phyloP scores from a whole-genome alignment of 2,888 invertebrate genomes.

The Pogonocherus hispidulus region DNA sequence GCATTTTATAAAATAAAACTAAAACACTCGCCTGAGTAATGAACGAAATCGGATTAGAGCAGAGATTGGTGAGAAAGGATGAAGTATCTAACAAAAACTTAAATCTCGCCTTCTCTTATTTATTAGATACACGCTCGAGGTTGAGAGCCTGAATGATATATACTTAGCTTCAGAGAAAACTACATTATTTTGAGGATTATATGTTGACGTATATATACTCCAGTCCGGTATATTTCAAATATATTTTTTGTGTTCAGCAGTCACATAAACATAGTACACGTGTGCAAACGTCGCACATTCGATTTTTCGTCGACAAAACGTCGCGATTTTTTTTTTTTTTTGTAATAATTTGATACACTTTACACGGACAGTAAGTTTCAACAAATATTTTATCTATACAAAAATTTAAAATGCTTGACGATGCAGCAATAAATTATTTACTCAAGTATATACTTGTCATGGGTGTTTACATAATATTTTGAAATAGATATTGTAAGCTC shows the following conservation, averaged over 20 bases:
- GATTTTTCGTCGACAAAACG: too few species aligned
- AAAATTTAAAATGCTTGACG: too few species aligned
- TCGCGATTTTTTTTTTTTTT: too few species aligned
- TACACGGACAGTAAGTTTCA: too few species aligned
- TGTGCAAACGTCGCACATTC: too few species aligned
- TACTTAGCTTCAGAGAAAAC: slow-evolving; percentile 38
- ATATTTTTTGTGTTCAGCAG: neutral
- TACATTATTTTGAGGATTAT: slow-evolving; percentile 46
- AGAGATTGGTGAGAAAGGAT: slow-evolving; percentile 21
- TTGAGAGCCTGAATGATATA: slow-evolving; percentile 41
- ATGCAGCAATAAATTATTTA: neutral
- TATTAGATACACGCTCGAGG: slow-evolving; percentile 32
- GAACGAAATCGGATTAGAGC: slow-evolving; percentile 53
- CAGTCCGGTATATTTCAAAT: neutral
- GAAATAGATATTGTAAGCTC: neutral
- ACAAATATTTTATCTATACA: too few species aligned
- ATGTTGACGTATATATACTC: slow-evolving; percentile 24
- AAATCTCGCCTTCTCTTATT: slow-evolving; percentile 40
- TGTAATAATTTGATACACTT: too few species aligned
- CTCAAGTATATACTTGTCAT: neutral
- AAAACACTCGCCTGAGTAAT: slow-evolving; percentile 45
- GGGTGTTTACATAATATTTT: neutral
- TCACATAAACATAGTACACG: neutral
- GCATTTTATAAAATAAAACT: slow-evolving; percentile 51
- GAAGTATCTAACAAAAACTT: slow-evolving; percentile 26